phyloP scores from a whole-genome alignment of 2,888 invertebrate species.

The Stenolophus ochropezus region DNA sequence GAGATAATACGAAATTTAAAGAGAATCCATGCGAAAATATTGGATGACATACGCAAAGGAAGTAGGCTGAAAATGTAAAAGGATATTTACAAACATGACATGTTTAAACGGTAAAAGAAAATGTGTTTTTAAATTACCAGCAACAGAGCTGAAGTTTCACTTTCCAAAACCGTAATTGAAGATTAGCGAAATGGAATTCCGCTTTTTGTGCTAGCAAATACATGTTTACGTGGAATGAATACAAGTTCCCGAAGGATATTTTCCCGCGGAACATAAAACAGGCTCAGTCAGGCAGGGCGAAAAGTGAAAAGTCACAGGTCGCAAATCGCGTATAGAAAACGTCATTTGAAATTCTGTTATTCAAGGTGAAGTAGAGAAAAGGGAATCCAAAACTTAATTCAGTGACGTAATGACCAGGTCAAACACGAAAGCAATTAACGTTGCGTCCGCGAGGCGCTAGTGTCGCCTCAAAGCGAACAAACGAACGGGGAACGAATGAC shows the following conservation, averaged over 20 bases:
- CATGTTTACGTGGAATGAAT: conserved; percentile 36
- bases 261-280: conserved; percentile 16
- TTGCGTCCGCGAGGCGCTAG: conserved; percentile 5
- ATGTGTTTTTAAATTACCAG: conserved; percentile 39
- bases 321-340: conserved; percentile 47
- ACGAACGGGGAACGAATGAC: conserved; percentile 34
- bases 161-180: conserved; percentile 40
- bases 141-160: conserved; percentile 1
- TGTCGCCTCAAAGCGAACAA: conserved; percentile 49
- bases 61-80: not conserved
- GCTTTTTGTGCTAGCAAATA: conserved; percentile 11
- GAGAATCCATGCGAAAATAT: not conserved
- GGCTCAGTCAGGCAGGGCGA: not conserved
- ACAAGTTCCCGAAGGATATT: conserved; percentile 19
- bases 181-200: conserved; percentile 31
- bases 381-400: conserved; percentile 51
- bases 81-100: conserved; percentile 18
- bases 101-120: conserved; percentile 33
- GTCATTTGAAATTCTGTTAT: conserved; percentile 49
- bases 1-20: no score
- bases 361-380: conserved; percentile 44
- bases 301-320: not conserved
- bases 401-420: conserved; percentile 57
- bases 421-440: conserved; percentile 58
- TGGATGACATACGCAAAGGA: not conserved